Evolutionary conservation across 2,888 invertebrate genomes (phyloP).

Genomic region (Caenorhabditis sulstoni): DNA sequence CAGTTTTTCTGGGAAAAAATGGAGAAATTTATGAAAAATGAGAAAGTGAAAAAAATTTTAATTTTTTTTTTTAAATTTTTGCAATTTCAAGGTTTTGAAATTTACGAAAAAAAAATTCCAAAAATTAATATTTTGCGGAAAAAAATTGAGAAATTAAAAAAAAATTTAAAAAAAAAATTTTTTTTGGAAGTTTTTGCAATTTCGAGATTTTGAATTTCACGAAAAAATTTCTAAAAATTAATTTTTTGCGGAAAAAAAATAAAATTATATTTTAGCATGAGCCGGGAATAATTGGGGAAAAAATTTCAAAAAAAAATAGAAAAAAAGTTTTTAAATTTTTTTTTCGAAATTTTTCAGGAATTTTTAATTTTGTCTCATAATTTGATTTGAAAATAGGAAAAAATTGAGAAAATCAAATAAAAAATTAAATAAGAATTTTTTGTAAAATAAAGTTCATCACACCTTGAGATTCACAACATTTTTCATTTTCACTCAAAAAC

Average conservation of each 20-base stretch:
- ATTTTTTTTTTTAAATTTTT: background rate
- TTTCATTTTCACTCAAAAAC: too few species aligned
- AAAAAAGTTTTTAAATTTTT: background rate
- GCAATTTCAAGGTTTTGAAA: background rate
- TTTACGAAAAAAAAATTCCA: background rate
- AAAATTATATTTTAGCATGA: too few species aligned
- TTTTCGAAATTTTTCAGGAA: constrained; percentile 3
- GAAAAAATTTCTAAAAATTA: too few species aligned
- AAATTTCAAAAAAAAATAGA: background rate
- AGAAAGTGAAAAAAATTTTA: too few species aligned
- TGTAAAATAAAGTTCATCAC: too few species aligned
- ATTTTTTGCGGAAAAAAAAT: too few species aligned
- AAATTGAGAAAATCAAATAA: background rate
- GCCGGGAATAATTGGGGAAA: too few species aligned
- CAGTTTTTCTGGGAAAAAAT: background rate
- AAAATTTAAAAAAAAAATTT: background rate
- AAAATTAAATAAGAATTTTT: background rate
- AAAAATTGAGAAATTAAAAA: background rate
- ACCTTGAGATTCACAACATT: too few species aligned
- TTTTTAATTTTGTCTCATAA: background rate
- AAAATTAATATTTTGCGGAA: too few species aligned
- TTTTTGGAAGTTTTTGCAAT: too few species aligned
- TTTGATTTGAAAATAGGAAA: background rate
- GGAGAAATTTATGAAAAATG: constrained; percentile 2
- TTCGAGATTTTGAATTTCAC: too few species aligned